Percentiles rank a stretch among this genome's conserved stretches.
phyloP scores from a whole-genome alignment of 2,113 vertebrate genomes.

The Gavialis gangeticus region DNA sequence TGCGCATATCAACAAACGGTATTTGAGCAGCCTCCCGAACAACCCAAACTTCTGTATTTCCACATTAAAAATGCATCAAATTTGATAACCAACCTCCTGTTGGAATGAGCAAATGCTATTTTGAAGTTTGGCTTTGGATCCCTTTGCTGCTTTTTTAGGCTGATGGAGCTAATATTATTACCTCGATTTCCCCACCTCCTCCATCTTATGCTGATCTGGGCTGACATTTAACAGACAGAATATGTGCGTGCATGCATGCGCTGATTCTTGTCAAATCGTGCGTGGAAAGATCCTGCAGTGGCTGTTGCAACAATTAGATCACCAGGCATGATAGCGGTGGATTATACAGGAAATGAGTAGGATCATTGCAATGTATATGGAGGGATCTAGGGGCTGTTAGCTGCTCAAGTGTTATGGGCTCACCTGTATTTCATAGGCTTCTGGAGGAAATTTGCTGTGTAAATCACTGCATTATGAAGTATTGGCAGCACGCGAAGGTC shows the following conservation, averaged over 20 bases:
- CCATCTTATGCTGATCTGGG: not conserved
- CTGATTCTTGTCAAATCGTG: not conserved
- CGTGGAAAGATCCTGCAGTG: not conserved
- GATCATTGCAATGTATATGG: not conserved
- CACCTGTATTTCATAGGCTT: not conserved
- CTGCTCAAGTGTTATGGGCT: too few relatives aligned
- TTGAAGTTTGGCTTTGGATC: not conserved
- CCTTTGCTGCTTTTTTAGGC: not conserved
- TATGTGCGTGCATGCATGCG: not conserved
- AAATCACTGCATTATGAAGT: not conserved
- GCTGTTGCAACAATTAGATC: not conserved
- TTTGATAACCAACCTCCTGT: not conserved
- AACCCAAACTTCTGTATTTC: not conserved
- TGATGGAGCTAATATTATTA: not conserved
- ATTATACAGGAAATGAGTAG: not conserved
- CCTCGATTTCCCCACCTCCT: not conserved
- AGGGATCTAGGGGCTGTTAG: not conserved
- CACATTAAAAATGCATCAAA: not conserved
- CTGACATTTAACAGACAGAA: not conserved
- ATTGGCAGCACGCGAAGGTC: not conserved
- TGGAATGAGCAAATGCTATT: not conserved
- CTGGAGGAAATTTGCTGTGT: not conserved
- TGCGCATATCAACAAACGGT: rapidly evolving
- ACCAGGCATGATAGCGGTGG: not conserved
- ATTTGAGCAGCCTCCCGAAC: not conserved